Conservation (phyloP, 2,113 vertebrate species). For the Furnarius figulus region DNA sequence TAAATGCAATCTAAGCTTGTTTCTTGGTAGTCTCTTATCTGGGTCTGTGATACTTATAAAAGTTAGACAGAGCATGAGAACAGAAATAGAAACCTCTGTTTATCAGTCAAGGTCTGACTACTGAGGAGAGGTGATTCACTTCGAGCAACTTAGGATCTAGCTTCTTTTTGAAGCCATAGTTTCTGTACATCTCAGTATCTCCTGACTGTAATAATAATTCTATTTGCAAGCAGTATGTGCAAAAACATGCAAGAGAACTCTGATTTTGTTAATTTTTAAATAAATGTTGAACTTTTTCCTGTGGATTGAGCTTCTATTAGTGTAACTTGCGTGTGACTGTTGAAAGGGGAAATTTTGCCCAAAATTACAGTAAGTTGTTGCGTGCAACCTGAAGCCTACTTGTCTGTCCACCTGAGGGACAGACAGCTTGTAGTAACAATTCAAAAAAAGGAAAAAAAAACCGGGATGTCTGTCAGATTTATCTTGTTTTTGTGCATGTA, state of each 20-base stretch:
- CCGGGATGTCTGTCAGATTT: neutral
- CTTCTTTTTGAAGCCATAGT: neutral
- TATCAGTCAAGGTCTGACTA: neutral
- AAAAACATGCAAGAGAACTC: neutral
- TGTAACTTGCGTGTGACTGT: neutral
- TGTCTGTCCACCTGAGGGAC: accelerated
- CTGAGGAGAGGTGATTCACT: neutral
- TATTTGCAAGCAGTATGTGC: neutral
- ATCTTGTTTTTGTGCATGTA: neutral
- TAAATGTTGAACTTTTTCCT: neutral
- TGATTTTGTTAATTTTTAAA: neutral
- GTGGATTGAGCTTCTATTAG: neutral
- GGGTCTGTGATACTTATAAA: neutral
- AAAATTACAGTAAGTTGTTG: neutral
- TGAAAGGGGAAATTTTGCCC: neutral
- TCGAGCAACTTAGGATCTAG: neutral
- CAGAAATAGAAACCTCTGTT: neutral
- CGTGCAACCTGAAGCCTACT: accelerated
- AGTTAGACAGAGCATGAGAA: neutral
- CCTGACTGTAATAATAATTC: neutral
- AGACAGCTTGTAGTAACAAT: neutral
- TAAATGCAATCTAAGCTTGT: neutral
- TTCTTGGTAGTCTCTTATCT: neutral
- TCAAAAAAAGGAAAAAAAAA: neutral
- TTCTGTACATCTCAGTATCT: neutral